Percentiles rank a stretch among this genome's conserved stretches.
phyloP scores from a whole-genome alignment of 2,888 invertebrate species.

The Philopedon plagiatum region DNA sequence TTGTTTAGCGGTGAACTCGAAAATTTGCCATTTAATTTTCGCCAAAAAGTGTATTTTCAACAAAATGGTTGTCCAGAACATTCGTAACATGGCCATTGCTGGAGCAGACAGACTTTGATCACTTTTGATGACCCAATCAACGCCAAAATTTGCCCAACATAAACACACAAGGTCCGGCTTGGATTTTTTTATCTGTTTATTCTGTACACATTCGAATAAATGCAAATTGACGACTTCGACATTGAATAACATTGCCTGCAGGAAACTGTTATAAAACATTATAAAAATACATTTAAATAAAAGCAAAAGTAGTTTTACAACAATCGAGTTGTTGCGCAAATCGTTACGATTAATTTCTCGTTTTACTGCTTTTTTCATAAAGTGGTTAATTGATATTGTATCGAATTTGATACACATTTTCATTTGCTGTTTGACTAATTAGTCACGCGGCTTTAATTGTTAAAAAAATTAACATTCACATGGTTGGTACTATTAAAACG shows the following conservation, averaged over 20 bases:
- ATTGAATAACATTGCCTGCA: background rate
- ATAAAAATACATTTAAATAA: slow-evolving; percentile 2
- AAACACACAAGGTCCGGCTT: too few relatives aligned
- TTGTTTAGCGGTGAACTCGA: too few relatives aligned
- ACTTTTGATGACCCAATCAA: too few relatives aligned
- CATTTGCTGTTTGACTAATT: background rate
- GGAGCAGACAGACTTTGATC: too few relatives aligned
- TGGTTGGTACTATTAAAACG: slow-evolving; percentile 15
- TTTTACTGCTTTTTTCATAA: background rate
- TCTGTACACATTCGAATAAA: too few relatives aligned
- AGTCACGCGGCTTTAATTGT: slow-evolving; percentile 25
- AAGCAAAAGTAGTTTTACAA: slow-evolving; percentile 14
- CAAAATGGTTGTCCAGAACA: too few relatives aligned
- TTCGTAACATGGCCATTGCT: too few relatives aligned
- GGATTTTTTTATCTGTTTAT: too few relatives aligned
- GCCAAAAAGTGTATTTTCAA: too few relatives aligned
- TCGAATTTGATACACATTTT: slow-evolving; percentile 21
- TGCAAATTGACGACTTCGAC: background rate
- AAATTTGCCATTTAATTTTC: too few relatives aligned
- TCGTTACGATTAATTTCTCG: background rate
- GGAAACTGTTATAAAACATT: background rate
- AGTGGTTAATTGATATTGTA: slow-evolving; percentile 11
- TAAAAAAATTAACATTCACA: slow-evolving; percentile 9
- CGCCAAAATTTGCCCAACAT: too few relatives aligned
- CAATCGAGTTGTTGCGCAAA: slow-evolving; percentile 2